Evolutionary conservation across 1,140 invertebrate species (phyloP).

Genomic region (Anagrus nilaparvatae): DNA sequence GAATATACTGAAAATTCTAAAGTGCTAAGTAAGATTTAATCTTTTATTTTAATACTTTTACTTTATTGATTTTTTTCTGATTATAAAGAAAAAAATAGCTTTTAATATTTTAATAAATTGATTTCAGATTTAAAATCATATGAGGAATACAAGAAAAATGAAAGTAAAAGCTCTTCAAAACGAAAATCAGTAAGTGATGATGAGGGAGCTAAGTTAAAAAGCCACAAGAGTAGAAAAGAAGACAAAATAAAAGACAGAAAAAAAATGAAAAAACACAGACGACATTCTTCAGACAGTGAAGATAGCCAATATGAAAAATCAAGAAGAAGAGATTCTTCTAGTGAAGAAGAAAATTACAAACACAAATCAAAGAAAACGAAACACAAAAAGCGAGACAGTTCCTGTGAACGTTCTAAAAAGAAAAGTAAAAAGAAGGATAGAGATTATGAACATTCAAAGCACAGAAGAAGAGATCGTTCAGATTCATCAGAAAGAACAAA

Average conservation of each 20-base stretch:
- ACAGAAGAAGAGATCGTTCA: constrained; percentile 35
- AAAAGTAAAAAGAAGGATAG: constrained; percentile 32
- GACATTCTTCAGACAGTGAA: constrained; percentile 19
- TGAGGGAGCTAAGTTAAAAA: constrained; percentile 15
- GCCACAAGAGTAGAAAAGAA: constrained; percentile 14
- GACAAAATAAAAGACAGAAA: constrained; percentile 15
- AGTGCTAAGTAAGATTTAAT: constrained; percentile 59
- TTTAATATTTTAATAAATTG: constrained; percentile 29
- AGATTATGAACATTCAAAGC: constrained; percentile 35
- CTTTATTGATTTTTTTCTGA: background rate
- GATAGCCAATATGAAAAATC: constrained; percentile 20
- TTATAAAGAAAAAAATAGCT: constrained; percentile 18
- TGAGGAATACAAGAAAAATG: constrained; percentile 54
- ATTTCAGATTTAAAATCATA: constrained; percentile 56
- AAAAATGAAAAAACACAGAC: constrained; percentile 20
- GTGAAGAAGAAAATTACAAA: constrained; percentile 27
- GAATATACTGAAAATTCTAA: constrained; percentile 74
- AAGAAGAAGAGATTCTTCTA: constrained; percentile 25
- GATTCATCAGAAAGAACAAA: constrained; percentile 28
- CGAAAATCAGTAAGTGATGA: constrained; percentile 18
- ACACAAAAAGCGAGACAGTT: constrained; percentile 25
- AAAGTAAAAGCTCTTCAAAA: constrained; percentile 33
- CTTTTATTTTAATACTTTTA: background rate
- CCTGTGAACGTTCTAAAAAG: constrained; percentile 26
- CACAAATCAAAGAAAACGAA: constrained; percentile 39